phyloP scores from a whole-genome alignment of 2,113 vertebrate species.

The Plecturocebus donacophilus region DNA sequence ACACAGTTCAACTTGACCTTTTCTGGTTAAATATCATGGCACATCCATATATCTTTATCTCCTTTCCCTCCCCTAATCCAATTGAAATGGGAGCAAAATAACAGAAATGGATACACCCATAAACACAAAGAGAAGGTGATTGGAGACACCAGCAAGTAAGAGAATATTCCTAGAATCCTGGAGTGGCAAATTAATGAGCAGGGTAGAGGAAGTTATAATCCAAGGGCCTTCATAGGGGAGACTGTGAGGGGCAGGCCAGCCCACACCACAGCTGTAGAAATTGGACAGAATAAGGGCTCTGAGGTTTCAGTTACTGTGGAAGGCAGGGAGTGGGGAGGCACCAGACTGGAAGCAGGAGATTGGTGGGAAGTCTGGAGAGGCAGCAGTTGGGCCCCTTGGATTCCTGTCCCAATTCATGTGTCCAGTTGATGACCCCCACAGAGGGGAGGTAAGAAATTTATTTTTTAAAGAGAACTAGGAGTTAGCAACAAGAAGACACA shows the following conservation, averaged over 20 bases:
- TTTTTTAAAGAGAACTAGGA: not conserved
- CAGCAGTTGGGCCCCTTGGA: not conserved
- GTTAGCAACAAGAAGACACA: not conserved
- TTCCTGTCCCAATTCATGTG: not conserved
- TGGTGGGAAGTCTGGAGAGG: not conserved
- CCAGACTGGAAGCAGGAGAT: not conserved
- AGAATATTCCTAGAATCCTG: not conserved
- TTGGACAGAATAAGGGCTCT: not conserved
- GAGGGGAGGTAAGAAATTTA: not conserved
- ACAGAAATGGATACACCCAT: not conserved
- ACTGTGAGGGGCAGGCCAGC: not conserved
- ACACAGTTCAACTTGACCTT: not conserved
- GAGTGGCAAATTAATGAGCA: not conserved
- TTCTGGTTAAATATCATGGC: not conserved
- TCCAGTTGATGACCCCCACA: not conserved
- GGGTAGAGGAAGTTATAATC: not conserved
- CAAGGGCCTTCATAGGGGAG: not conserved
- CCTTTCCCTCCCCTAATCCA: not conserved
- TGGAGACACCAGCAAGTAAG: not conserved
- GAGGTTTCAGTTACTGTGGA: not conserved
- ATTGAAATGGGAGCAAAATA: not conserved
- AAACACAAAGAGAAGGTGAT: not conserved
- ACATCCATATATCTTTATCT: not conserved
- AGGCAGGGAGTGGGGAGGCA: not conserved
- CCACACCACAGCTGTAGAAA: not conserved